A percentile compares a stretch with the other conserved stretches of the same genome.
Conservation (phyloP, 2,113 vertebrate genomes). For the Paralichthys olivaceus region DNA sequence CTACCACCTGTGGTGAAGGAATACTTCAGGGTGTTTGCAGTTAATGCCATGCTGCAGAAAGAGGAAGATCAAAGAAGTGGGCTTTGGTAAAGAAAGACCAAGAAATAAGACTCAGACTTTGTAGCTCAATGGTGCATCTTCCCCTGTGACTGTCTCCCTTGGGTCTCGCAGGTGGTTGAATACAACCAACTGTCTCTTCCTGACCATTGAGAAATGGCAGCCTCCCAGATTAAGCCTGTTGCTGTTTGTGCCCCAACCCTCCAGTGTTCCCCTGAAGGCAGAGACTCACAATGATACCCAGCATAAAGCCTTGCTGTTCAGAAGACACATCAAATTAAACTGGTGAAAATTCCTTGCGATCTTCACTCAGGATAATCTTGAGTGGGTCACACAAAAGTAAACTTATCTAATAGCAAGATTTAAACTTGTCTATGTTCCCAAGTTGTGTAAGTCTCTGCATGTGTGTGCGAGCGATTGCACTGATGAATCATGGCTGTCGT, state of each 20-base stretch:
- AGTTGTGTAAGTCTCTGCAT: slow-evolving; percentile 12
- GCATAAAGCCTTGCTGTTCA: slow-evolving; percentile 26
- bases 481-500: slow-evolving; percentile 32
- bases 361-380: slow-evolving; percentile 32
- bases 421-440: slow-evolving; percentile 14
- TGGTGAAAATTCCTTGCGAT: slow-evolving; percentile 12
- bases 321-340: slow-evolving; percentile 28
- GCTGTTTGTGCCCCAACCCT: neutral
- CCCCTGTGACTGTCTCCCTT: neutral
- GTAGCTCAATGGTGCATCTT: slow-evolving; percentile 7
- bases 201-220: slow-evolving; percentile 9
- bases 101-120: neutral
- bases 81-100: neutral
- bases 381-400: slow-evolving; percentile 37
- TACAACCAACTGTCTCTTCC: slow-evolving; percentile 15
- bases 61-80: neutral
- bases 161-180: slow-evolving; percentile 18
- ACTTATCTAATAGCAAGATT: slow-evolving; percentile 38
- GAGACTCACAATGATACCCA: slow-evolving; percentile 10
- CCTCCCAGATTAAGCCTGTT: slow-evolving; percentile 9
- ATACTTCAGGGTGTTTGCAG: neutral
- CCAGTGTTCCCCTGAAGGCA: slow-evolving; percentile 1
- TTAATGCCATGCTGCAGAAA: slow-evolving; percentile 7
- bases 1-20: neutral
- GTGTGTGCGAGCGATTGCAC: slow-evolving; percentile 9